phyloP scores from a whole-genome alignment of 2,113 vertebrate genomes.

The Tretioscincus oriximinensis region DNA sequence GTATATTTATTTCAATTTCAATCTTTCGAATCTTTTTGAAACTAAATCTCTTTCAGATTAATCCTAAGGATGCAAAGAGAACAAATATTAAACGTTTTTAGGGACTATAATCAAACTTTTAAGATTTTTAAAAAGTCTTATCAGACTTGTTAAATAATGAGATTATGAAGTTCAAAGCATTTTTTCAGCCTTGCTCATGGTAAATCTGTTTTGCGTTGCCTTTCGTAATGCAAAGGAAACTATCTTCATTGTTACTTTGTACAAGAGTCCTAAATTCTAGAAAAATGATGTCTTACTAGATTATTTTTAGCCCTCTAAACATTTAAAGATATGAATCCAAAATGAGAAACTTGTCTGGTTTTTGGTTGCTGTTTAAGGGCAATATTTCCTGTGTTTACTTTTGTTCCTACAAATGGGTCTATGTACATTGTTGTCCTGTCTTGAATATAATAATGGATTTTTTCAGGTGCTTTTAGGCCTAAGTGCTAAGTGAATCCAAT shows the following conservation, averaged over 20 bases:
- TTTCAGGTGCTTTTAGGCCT: not conserved
- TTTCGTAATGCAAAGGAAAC: not conserved
- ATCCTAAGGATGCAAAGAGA: not conserved
- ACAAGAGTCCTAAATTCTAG: not conserved
- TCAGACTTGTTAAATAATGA: not conserved
- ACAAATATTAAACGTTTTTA: not conserved
- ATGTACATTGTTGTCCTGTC: not conserved
- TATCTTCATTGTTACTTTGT: not conserved
- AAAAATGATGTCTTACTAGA: not conserved
- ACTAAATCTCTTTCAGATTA: not conserved
- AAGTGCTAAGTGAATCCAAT: not conserved
- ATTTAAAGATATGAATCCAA: not conserved
- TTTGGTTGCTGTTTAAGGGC: not conserved
- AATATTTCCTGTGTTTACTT: not conserved
- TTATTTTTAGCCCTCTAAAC: not conserved
- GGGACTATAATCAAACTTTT: not conserved
- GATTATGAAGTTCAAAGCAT: not conserved
- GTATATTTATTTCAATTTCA: not conserved
- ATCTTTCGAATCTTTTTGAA: not conserved
- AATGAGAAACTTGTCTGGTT: not conserved
- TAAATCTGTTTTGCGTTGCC: not conserved
- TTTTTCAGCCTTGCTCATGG: not conserved
- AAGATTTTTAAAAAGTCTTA: not conserved
- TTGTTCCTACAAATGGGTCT: not conserved
- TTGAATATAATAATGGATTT: not conserved